These are phyloP conservation scores for Catharus ustulatus DNA, from an alignment of 2,797 vertebrate genomes.

Conservation along the genomic window DNA sequence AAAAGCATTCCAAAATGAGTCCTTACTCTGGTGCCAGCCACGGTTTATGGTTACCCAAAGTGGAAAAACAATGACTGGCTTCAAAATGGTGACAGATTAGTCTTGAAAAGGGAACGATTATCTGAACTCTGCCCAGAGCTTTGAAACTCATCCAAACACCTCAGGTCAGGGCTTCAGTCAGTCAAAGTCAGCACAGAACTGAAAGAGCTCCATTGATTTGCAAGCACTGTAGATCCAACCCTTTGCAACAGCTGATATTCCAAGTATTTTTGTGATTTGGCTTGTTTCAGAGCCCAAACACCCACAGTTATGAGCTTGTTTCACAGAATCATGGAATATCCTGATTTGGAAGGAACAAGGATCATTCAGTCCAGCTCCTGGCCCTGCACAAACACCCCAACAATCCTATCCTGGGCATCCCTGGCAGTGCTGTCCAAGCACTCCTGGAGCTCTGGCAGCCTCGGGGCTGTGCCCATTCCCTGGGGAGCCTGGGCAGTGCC, in stretches of 20 bases:
- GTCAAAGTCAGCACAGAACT: not conserved
- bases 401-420: not conserved
- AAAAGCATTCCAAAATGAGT: not conserved
- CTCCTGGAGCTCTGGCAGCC: not conserved
- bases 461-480: fast-evolving
- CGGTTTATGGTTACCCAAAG: not conserved
- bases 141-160: not conserved
- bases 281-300: not conserved
- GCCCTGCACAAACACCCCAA: not conserved
- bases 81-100: not conserved
- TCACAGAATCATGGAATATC: not conserved
- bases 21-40: not conserved
- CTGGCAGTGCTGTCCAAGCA: fast-evolving
- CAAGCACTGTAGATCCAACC: not conserved
- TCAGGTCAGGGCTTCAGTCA: not conserved
- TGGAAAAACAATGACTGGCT: not conserved
- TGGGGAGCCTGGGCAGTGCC: not conserved
- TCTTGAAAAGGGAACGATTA: not conserved
- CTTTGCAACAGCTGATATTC: not conserved
- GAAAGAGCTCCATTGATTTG: not conserved
- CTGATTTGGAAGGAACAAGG: not conserved
- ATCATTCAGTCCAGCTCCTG: fast-evolving
- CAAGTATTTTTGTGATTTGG: not conserved
- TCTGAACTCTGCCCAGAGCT: not conserved
- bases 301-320: not conserved